Evolutionary conservation across 2,888 invertebrate species (phyloP), one percentile per base, ranked within the genome.

Genomic region (Nymphalis polychloros): DNA sequence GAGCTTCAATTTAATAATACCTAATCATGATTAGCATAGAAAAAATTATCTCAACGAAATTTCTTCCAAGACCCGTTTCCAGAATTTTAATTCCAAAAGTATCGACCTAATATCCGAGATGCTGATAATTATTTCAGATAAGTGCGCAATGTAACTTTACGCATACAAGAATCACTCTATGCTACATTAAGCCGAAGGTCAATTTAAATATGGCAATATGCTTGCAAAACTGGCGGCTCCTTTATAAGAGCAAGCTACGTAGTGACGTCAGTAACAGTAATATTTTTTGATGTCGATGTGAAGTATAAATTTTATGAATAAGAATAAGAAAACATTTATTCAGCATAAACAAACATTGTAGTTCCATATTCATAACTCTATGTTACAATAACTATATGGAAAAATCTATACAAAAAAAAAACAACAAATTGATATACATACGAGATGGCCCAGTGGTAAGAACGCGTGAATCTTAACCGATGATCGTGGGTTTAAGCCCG

Each of bases 181-280:
- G 77, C 70, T 72, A 79, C 78, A 79, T 79, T 79, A 75, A 72
- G 63, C 74, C 59, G 64, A 73, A 74, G 76, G 77, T 76, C 78
- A 78, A 78, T 81, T 79, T 80, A 77, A 78, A 77, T 77, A 77
- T 75, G 75, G 72, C 73, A 75, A 75, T 77, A 73, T 70, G 73
- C 68, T 72, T 68, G 69, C 71, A 67, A 72, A 78, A 77, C 73
- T 74, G 73, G 75, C 74, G 74, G 75, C 67, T 72, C 75, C 73
- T 75, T 78, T 75, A 76, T 77, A 76, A 76, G 76, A 72, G 72
- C 59, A 66, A 66, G 53, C 53, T 31, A 35, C 49, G 8, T 72
- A 72, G 76, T 73, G 76, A 65, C 65, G 73, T 57, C 17, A 1
- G 20, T n/a, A 10, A 48, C 13, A 52, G 6, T 6, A 6, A 31